Evolutionary conservation across 2,113 vertebrate species (phyloP).

Genomic region (Sebastes fasciatus): DNA sequence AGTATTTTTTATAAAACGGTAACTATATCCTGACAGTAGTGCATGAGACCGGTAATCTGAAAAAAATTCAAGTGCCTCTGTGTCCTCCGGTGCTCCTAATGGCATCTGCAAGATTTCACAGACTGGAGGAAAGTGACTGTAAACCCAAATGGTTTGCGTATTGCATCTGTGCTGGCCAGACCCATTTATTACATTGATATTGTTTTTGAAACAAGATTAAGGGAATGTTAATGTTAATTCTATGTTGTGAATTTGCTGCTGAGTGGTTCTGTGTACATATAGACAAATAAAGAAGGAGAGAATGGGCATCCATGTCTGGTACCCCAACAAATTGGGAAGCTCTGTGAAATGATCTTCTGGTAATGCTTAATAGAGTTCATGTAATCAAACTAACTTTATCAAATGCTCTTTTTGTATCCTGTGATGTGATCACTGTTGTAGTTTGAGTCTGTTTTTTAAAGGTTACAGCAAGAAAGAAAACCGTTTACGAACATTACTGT

Average conservation of each 20-base stretch:
- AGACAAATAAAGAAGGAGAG: not conserved
- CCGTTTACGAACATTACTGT: too few relatives aligned
- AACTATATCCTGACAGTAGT: too few relatives aligned
- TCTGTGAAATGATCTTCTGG: not conserved
- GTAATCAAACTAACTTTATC: not conserved
- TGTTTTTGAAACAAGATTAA: not conserved
- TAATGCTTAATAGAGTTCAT: not conserved
- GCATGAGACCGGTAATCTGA: too few relatives aligned
- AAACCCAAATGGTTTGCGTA: not conserved
- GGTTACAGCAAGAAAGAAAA: not conserved
- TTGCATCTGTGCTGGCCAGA: not conserved
- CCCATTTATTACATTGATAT: not conserved
- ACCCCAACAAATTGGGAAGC: not conserved
- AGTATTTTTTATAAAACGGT: too few relatives aligned
- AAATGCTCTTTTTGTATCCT: not conserved
- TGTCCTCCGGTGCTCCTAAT: too few relatives aligned
- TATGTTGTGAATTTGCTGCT: not conserved
- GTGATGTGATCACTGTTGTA: not conserved
- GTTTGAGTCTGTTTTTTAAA: not conserved
- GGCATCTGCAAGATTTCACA: too few relatives aligned
- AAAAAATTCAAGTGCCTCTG: too few relatives aligned
- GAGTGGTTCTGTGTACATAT: not conserved
- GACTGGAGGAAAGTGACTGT: not conserved
- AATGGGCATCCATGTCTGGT: not conserved
- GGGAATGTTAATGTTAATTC: not conserved